Evolutionary conservation across 2,113 vertebrate genomes (phyloP), one percentile per base, ranked within the genome.

Genomic region (Vireo altiloquus): DNA sequence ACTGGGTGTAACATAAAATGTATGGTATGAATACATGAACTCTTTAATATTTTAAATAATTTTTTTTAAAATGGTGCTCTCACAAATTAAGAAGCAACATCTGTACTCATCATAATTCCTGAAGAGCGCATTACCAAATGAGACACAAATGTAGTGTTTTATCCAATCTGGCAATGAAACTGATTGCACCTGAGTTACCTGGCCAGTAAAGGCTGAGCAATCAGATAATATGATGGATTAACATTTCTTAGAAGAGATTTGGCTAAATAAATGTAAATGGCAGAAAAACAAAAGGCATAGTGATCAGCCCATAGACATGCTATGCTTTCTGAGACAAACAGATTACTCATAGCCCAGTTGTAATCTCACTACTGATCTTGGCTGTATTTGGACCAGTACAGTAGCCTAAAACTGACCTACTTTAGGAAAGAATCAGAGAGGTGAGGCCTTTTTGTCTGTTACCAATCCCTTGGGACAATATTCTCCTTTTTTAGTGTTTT

Each of bases 301-400:
- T 17, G 81, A 91, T 82, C 87, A 79, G 42, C 24, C 39, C 57
- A 50, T 7, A 80, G 68, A 87, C 68, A 49, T 22, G 40, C 30
- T 76, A 42, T 27, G 47, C 19, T 89, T 52, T 81, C 46, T 20
- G 69, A 89, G 17, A 88, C 50, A 76, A 82, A 82, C 52, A 75
- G 60, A 68, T 85, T 89, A 87, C 33, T 83, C 80, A 71, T 33
- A 81, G 77, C 30, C n/a, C 40, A 74, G n/a, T 3, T 88, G 50
- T 80, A 92, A 83, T 89, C 70, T 84, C 93, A 79, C 75, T 87
- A 69, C 84, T 89, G 76, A 93, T 91, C 76, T 87, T 10, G 6
- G 27, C 37, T 59, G 44, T 49, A 90, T 75, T 80, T 92, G 60
- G 50, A 69, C 53, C 15, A 86, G 35, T 42, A 69, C 21, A 69